phyloP scores from a whole-genome alignment of 92 coral and sea anemone genomes.

The Porites cylindrica region DNA sequence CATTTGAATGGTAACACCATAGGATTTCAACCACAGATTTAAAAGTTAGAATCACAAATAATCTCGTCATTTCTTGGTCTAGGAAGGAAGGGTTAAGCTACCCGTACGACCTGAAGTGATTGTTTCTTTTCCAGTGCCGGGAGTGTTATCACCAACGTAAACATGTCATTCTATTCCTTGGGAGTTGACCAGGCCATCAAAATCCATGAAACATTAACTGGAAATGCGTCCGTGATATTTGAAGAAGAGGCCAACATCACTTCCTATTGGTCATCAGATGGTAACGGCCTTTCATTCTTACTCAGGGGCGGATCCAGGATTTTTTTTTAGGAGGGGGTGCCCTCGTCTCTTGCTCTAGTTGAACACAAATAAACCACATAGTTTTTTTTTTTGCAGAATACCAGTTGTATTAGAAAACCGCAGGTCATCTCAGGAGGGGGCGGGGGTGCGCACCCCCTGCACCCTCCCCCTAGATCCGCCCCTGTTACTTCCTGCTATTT shows the following conservation, averaged over 20 bases:
- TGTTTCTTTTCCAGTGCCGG: constrained; percentile 30
- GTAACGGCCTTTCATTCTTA: background rate
- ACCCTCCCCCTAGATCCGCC: background rate
- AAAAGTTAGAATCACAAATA: no score
- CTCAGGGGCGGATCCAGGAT: background rate
- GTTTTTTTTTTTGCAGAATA: no score
- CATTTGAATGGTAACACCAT: no score
- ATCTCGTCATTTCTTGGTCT: background rate
- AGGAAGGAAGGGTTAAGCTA: background rate
- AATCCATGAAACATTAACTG: background rate
- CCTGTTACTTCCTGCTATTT: no score
- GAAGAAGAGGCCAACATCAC: background rate
- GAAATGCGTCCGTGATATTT: background rate
- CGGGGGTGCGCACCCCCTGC: no score
- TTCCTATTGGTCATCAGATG: background rate
- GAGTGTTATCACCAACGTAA: constrained; percentile 38
- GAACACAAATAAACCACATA: no score
- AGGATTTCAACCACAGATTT: no score
- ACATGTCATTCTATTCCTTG: constrained; percentile 15
- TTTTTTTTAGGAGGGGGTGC: no score
- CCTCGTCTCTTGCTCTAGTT: no score
- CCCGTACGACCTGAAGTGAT: background rate
- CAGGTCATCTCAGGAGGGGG: no score
- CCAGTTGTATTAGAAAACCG: no score
- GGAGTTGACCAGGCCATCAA: constrained; percentile 11